phyloP scores from a whole-genome alignment of 2,888 invertebrate species.

The Bursaphelenchus okinawaensis region DNA sequence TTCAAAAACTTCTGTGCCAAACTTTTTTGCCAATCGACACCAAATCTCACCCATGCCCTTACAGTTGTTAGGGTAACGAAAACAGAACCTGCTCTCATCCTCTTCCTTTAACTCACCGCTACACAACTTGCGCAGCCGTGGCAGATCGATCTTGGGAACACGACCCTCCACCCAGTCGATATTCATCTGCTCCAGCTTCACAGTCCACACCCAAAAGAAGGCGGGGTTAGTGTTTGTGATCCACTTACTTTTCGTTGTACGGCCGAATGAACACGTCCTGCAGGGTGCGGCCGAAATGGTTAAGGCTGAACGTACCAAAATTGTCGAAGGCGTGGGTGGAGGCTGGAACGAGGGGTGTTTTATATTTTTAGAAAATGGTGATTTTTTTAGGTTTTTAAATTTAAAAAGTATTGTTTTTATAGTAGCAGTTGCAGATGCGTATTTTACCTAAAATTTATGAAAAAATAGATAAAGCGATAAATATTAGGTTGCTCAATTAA shows the following conservation, averaged over 20 bases:
- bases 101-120: slow-evolving; percentile 4
- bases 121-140: slow-evolving; percentile 23
- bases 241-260: slow-evolving; percentile 46
- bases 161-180: slow-evolving; percentile 38
- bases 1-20: slow-evolving; percentile 30
- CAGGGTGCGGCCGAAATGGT: slow-evolving; percentile 41
- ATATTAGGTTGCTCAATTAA: no score
- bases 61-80: slow-evolving; percentile 36
- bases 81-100: slow-evolving; percentile 15
- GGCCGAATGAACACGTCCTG: slow-evolving; percentile 45
- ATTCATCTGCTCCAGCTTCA: slow-evolving; percentile 35
- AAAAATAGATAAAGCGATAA: no score
- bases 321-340: slow-evolving; percentile 27
- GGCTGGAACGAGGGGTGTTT: no score
- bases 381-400: no score
- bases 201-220: slow-evolving; percentile 41
- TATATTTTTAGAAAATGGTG: no score
- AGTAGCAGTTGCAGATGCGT: no score
- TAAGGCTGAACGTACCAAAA: slow-evolving; percentile 38
- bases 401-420: no score
- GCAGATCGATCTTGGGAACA: slow-evolving; percentile 35
- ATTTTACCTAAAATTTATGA: no score
- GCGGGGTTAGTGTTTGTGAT: slow-evolving; percentile 10
- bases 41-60: slow-evolving; percentile 40
- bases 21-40: slow-evolving; percentile 24